phyloP scores from a whole-genome alignment of 2,888 invertebrate genomes.

The Dynastes tityus region DNA sequence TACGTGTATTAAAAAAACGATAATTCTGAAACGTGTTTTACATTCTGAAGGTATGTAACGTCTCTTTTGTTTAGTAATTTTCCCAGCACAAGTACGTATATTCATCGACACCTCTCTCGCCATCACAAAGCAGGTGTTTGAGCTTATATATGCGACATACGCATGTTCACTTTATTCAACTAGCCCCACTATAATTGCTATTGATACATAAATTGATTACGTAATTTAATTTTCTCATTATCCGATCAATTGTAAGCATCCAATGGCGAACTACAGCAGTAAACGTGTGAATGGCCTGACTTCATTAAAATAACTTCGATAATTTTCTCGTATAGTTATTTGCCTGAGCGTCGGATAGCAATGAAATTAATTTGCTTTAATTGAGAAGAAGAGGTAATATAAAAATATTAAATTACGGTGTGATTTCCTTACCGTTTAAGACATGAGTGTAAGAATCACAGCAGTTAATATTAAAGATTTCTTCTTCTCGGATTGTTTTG shows the following conservation, averaged over 20 bases:
- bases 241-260: conserved; percentile 39
- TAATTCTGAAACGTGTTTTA: too few relatives aligned
- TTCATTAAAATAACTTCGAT: conserved; percentile 36
- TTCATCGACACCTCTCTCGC: conserved; percentile 9
- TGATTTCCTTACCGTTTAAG: background rate
- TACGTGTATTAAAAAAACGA: too few relatives aligned
- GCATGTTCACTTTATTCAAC: conserved; percentile 15
- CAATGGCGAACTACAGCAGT: conserved; percentile 18
- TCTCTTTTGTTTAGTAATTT: conserved; percentile 9
- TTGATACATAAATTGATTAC: conserved; percentile 49
- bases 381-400: conserved; percentile 1
- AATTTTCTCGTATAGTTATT: conserved; percentile 9
- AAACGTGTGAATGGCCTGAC: conserved; percentile 14
- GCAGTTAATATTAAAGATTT: background rate
- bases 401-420: background rate
- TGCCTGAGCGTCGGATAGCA: background rate
- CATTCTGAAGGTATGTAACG: too few relatives aligned
- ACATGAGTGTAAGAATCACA: background rate
- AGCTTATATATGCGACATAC: conserved; percentile 17
- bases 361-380: conserved; percentile 16
- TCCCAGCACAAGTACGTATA: background rate
- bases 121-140: conserved; percentile 51
- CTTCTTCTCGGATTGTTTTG: too few relatives aligned
- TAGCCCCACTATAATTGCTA: conserved; percentile 44
- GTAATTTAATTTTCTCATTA: conserved; percentile 48